Evolutionary conservation across 2,888 invertebrate genomes (phyloP).

Genomic region (Ophion slaviceki): DNA sequence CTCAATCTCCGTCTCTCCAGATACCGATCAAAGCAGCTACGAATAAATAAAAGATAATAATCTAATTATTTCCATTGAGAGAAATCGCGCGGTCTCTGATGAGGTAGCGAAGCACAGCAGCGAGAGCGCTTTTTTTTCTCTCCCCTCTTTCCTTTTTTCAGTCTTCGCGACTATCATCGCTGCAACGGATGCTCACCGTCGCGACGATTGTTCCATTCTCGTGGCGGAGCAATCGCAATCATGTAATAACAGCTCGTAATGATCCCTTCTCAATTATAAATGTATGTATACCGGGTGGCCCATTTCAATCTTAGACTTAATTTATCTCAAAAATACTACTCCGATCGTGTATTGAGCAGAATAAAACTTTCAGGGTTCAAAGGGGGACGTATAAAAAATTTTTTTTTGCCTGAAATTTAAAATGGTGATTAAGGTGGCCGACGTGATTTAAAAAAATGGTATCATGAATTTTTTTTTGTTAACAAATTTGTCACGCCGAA

Average conservation of each 20-base stretch:
- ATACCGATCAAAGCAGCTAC: conserved; percentile 77
- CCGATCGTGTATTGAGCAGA: not conserved
- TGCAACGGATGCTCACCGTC: conserved; percentile 25
- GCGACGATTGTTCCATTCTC: conserved; percentile 40
- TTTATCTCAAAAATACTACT: too few relatives aligned
- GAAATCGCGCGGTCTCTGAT: conserved; percentile 58
- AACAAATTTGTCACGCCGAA: too few relatives aligned
- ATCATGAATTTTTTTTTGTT: too few relatives aligned
- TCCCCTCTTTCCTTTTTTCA: not conserved
- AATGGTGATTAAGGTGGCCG: too few relatives aligned
- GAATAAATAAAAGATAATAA: conserved; percentile 80
- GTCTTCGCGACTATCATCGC: not conserved
- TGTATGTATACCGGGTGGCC: not conserved
- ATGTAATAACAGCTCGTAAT: conserved; percentile 38
- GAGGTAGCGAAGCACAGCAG: conserved; percentile 39
- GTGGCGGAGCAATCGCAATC: conserved; percentile 33
- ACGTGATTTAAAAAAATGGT: too few relatives aligned
- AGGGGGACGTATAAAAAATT: too few relatives aligned
- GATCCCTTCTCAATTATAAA: not conserved
- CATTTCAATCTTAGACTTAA: too few relatives aligned
- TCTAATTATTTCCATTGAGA: conserved; percentile 80
- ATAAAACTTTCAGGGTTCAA: too few relatives aligned
- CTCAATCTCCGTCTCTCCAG: conserved; percentile 46
- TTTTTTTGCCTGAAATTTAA: too few relatives aligned
- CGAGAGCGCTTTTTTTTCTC: not conserved